Conservation (phyloP, 1,140 invertebrate genomes). For the Uloborus diversus region DNA sequence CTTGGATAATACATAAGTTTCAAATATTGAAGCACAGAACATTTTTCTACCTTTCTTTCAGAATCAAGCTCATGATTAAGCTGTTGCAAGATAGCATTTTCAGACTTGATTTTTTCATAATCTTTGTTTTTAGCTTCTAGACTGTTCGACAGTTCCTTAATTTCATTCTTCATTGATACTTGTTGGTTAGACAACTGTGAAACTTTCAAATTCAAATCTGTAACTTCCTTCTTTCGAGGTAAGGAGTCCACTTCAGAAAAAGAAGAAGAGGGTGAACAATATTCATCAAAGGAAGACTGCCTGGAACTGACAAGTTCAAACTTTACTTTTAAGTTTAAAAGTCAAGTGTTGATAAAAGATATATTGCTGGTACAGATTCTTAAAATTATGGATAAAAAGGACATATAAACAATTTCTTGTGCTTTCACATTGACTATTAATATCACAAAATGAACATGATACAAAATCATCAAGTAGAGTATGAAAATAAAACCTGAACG, state of each 20-base stretch:
- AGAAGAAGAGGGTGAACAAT: background rate
- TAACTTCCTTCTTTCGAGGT: slow-evolving; percentile 15
- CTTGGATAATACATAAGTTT: too few relatives aligned
- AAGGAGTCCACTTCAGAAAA: background rate
- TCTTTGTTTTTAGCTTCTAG: slow-evolving; percentile 65
- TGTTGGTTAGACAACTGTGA: slow-evolving; percentile 24
- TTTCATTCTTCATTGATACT: slow-evolving; percentile 65
- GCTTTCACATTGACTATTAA: too few relatives aligned
- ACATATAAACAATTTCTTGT: too few relatives aligned
- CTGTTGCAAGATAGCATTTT: slow-evolving; percentile 63
- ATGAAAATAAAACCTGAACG: too few relatives aligned
- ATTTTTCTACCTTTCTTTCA: slow-evolving; percentile 32
- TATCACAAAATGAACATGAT: too few relatives aligned
- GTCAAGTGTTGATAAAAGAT: too few relatives aligned
- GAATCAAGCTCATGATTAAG: slow-evolving; percentile 66
- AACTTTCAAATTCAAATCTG: background rate
- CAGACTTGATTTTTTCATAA: slow-evolving; percentile 8
- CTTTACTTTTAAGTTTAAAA: too few relatives aligned
- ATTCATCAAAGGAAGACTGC: background rate
- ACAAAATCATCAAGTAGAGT: too few relatives aligned
- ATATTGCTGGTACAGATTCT: too few relatives aligned
- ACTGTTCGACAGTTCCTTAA: slow-evolving; percentile 70
- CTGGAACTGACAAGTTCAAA: too few relatives aligned
- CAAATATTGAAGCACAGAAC: too few relatives aligned
- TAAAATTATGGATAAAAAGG: too few relatives aligned